Percentiles rank a stretch among this genome's conserved stretches.
Evolutionary conservation across 1,140 invertebrate genomes (phyloP).

Genomic region (Homarus americanus): DNA sequence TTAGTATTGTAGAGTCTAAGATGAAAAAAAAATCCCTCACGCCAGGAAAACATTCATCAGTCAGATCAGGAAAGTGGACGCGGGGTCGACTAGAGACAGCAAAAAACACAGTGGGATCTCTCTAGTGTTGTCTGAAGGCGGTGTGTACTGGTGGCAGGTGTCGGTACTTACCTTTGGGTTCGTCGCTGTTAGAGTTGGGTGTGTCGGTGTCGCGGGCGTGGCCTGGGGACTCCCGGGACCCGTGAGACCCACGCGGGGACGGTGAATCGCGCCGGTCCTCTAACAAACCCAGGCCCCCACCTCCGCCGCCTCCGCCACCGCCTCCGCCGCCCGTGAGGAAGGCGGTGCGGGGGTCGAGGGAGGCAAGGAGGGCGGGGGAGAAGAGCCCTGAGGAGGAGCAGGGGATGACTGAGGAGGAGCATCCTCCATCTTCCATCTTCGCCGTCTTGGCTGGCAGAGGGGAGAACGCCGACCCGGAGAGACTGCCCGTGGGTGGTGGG

Average conservation of each 20-base stretch:
- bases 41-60: too few species aligned
- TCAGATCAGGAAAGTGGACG: too few species aligned
- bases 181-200: slow-evolving; percentile 80
- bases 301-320: slow-evolving; percentile 78
- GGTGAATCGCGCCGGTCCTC: slow-evolving; percentile 75
- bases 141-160: too few species aligned
- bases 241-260: slow-evolving; percentile 78
- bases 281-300: slow-evolving; percentile 75
- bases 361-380: slow-evolving; percentile 83
- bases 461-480: slow-evolving; percentile 70
- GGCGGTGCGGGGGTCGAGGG: slow-evolving; percentile 86
- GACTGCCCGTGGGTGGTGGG: slow-evolving; percentile 32
- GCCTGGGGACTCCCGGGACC: slow-evolving; percentile 75
- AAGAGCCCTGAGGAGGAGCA: slow-evolving; percentile 77
- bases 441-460: slow-evolving; percentile 69
- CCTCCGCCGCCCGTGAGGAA: slow-evolving; percentile 81
- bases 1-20: too few species aligned
- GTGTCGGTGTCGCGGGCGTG: slow-evolving; percentile 77
- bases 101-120: too few species aligned
- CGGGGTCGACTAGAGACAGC: too few species aligned
- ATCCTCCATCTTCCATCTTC: slow-evolving; percentile 64
- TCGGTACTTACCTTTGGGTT: slow-evolving; percentile 75
- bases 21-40: too few species aligned
- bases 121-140: too few species aligned
- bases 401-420: slow-evolving; percentile 57